Evolutionary conservation across 2,113 vertebrate genomes (phyloP).

Genomic region (Neoarius graeffei): DNA sequence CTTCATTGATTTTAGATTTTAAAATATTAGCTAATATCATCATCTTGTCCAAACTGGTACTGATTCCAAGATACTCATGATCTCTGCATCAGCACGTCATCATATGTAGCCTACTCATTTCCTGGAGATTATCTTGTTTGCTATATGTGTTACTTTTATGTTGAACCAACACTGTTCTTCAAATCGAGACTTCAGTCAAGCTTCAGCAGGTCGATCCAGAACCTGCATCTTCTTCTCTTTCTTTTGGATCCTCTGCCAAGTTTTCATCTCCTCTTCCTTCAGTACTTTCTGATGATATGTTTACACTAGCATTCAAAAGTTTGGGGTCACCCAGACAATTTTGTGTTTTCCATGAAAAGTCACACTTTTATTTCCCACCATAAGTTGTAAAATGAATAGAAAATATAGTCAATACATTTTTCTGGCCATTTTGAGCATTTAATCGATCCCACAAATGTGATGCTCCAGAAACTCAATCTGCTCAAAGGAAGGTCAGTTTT

Average conservation of each 20-base stretch:
- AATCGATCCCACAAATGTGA: too few relatives aligned
- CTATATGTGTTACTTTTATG: background rate
- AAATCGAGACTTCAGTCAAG: background rate
- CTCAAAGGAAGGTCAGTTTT: too few relatives aligned
- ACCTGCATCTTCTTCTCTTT: background rate
- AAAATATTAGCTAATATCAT: background rate
- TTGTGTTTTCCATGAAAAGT: too few relatives aligned
- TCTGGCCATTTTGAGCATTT: too few relatives aligned
- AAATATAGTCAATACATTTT: too few relatives aligned
- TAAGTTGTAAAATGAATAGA: too few relatives aligned
- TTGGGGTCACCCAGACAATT: too few relatives aligned
- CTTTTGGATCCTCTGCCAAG: background rate
- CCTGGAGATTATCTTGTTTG: too few relatives aligned
- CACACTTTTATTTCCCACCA: too few relatives aligned
- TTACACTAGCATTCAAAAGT: too few relatives aligned
- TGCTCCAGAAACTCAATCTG: too few relatives aligned
- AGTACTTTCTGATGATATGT: background rate
- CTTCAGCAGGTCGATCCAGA: background rate
- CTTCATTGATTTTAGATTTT: background rate
- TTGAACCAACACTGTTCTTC: background rate
- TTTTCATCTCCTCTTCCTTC: background rate
- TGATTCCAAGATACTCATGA: background rate
- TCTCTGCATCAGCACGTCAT: background rate
- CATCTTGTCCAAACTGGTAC: background rate
- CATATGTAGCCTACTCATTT: background rate